Evolutionary conservation across 37 sponge, comb jelly and placozoan species (phyloP), one percentile per base, ranked within the genome.

Genomic region (Beroe forskalii): DNA sequence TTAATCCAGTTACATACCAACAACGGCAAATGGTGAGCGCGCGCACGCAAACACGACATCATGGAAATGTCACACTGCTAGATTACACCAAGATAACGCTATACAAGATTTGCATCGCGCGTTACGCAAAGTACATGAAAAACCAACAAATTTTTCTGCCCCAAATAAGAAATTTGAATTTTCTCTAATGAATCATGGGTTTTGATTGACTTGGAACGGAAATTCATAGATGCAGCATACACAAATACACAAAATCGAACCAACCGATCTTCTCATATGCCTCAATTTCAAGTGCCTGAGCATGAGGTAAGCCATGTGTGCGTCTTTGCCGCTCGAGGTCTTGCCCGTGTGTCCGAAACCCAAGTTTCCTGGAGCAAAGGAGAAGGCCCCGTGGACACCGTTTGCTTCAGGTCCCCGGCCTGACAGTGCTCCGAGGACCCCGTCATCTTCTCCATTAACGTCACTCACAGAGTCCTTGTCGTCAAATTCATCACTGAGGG

Each of bases 291-390:
- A 24, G 27, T 80, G 86, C 35, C 86, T 41, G 24, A 80, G 35
- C 86, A 80, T 80, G 55, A 80, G 86, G 35, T 80, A 80, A 24
- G 86, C 86, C 86, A 80, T 80, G 27, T 80, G 86, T 12, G 86
- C 86, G 27, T 80, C 86, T 25, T 80, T 80, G 24, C 86, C 86
- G 22, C 86, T 80, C 2, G 55, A 44, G 3, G 86, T 80, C 27
- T 80, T 80, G 30, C 86, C 86, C 2, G 86, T 80, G 86, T 80
- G 86, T 9, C 86, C 86, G 30, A 80, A 80, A 4, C 86, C 86
- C 86, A 80, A 27, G 55, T 80, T 80, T 30, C 86, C 86, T 3
- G 86, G 86, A 3, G 86, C 35, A 37, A 80, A 80, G 28, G 86
- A 80, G 55, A 80, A 80, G 40, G 86, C 86, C 8, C 86, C 86